Base-by-base conservation (phyloP, 2,797 vertebrate genomes). In the Scolopax bukidnonensis region DNA sequence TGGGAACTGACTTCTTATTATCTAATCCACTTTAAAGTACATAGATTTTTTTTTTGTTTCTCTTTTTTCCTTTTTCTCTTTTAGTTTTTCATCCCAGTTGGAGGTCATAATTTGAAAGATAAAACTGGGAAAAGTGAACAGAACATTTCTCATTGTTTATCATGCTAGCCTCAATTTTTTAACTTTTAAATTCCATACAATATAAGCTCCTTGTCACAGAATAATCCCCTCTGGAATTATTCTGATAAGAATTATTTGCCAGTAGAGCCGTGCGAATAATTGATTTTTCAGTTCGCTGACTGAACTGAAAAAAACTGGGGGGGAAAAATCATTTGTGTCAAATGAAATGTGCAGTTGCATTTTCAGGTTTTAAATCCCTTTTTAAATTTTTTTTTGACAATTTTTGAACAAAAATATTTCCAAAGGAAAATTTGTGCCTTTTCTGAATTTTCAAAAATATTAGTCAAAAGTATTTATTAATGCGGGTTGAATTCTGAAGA, bases 161-260 rank as follows among this genome's bases (percentile, higher is more conserved):
- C 41, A 40, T 6, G 19, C 24, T 65, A 92, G 15, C 30, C 47
- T 90, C 57, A 64, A 16, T 63, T 90, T 92, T 90, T 80, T 5
- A 84, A 81, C 65, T 84, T 91, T 50, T 43, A 45, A 81, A 86
- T 87, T 91, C 50, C 33, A 51, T 45, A 71, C n/a, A 78, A 30
- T 89, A 63, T 88, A 91, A 95, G 54, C 69, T 86, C n/a, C 69
- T 86, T 90, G 59, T 84, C 79, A 84, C 41, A 67, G 65, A 93
- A 51, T 86, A 88, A 84, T 96, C 95, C 79, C 65, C 53, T 50
- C 73, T 82, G 36, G 74, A 94, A 86, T 93, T 84, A 92, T 74
- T 73, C 77, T 59, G 57, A 75, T 87, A 92, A 43, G 25, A 91
- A 91, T 93, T 88, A 86, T 90, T 91, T 95, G n/a, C 53, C 36